phyloP scores from a whole-genome alignment of 2,888 invertebrate genomes.

The Tinea trinotella region DNA sequence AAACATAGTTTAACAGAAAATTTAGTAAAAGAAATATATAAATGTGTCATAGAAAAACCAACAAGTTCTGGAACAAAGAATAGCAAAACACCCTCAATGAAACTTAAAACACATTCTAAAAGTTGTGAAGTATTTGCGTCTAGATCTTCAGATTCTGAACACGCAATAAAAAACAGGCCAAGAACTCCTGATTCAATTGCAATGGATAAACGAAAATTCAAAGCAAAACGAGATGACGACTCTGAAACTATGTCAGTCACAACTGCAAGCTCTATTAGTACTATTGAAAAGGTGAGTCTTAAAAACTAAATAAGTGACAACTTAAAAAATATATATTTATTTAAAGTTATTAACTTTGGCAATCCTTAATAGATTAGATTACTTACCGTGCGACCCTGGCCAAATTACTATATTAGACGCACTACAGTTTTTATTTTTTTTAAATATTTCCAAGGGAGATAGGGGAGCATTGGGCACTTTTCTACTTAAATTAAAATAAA shows the following conservation, averaged over 20 bases:
- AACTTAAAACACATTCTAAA: conserved; percentile 46
- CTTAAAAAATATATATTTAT: no score
- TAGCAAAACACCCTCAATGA: conserved; percentile 31
- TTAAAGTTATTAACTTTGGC: no score
- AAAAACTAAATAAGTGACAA: no score
- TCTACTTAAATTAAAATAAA: no score
- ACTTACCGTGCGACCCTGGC: no score
- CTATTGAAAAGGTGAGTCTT: conserved; percentile 26
- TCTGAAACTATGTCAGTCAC: conserved; percentile 20
- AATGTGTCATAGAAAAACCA: conserved; percentile 45
- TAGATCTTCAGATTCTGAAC: conserved; percentile 30
- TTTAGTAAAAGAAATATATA: conserved; percentile 58
- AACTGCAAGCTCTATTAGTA: conserved; percentile 36
- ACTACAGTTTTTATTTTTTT: no score
- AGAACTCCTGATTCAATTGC: conserved; percentile 44
- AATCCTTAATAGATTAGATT: no score
- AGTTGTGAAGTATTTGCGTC: conserved; percentile 58
- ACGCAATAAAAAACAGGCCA: background rate
- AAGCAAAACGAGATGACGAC: conserved; percentile 33
- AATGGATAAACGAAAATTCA: conserved; percentile 44
- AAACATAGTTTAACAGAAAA: conserved; percentile 44
- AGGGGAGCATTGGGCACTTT: no score
- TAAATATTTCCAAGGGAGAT: no score
- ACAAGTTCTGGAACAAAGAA: conserved; percentile 27
- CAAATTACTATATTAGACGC: no score